These are phyloP conservation scores for Melanotaenia duboulayi DNA, from an alignment of 2,113 vertebrate genomes.

Conservation along the genomic window DNA sequence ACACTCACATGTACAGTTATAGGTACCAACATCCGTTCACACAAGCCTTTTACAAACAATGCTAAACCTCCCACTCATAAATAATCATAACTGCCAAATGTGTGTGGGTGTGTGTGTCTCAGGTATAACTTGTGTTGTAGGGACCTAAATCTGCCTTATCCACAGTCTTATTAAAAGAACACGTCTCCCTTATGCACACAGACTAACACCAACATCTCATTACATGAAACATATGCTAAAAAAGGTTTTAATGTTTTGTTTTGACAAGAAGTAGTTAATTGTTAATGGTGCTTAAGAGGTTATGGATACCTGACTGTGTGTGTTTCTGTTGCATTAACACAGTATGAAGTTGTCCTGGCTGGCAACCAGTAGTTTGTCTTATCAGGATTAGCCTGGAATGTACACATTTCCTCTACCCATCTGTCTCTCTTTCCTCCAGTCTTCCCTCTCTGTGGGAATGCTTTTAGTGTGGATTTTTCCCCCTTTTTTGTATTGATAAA, in stretches of 20 bases:
- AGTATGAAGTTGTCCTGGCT: slow-evolving; percentile 52
- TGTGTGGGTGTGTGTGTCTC: background rate
- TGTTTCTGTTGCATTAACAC: slow-evolving; percentile 39
- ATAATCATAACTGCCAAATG: slow-evolving; percentile 53
- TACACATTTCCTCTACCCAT: slow-evolving; percentile 58
- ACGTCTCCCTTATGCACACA: background rate
- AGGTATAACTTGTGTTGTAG: background rate
- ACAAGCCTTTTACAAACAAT: slow-evolving; percentile 67
- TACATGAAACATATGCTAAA: background rate
- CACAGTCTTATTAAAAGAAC: background rate
- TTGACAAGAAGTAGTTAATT: background rate
- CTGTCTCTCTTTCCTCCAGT: slow-evolving; percentile 12
- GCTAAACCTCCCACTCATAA: slow-evolving; percentile 63
- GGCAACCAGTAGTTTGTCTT: slow-evolving; percentile 44
- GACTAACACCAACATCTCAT: background rate
- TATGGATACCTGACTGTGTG: slow-evolving; percentile 11
- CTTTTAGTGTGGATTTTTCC: slow-evolving; percentile 6
- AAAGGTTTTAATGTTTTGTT: background rate
- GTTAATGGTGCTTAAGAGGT: background rate
- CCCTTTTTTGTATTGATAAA: too few species aligned
- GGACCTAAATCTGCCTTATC: background rate
- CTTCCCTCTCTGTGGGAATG: slow-evolving; percentile 13
- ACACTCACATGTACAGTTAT: slow-evolving; percentile 23
- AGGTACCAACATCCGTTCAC: slow-evolving; percentile 60
- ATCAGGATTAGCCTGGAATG: slow-evolving; percentile 77